phyloP scores from a whole-genome alignment of 2,113 vertebrate genomes.

The Sebastes schlegelii region DNA sequence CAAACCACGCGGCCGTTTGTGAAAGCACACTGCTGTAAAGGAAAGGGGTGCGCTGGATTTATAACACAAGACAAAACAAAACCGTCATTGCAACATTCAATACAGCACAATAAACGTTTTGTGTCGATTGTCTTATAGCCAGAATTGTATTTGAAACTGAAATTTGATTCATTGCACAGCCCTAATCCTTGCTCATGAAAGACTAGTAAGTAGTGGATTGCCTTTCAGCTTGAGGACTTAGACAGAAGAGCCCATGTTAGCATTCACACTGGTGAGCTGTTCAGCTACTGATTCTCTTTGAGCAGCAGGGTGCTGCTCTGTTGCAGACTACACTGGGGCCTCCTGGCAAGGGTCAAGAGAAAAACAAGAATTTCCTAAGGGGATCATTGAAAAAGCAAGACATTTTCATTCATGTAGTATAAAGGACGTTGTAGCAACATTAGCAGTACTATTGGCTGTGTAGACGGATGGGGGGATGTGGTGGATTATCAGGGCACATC shows the following conservation, averaged over 20 bases:
- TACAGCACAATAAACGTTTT: too few relatives aligned
- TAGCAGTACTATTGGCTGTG: not conserved
- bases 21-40: too few relatives aligned
- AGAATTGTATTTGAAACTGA: too few relatives aligned
- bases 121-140: too few relatives aligned
- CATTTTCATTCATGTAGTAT: not conserved
- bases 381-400: not conserved
- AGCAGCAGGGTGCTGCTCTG: conserved; percentile 20
- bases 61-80: too few relatives aligned
- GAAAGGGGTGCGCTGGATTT: too few relatives aligned
- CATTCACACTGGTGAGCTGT: conserved; percentile 3
- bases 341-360: conserved; percentile 9
- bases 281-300: conserved; percentile 2
- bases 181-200: not conserved
- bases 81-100: too few relatives aligned
- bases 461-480: conserved; percentile 37
- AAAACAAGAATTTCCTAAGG: conserved; percentile 24
- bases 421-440: conserved; percentile 22
- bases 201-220: too few relatives aligned
- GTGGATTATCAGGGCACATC: conserved; percentile 50
- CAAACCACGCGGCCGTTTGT: too few relatives aligned
- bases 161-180: too few relatives aligned
- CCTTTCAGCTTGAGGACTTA: not conserved
- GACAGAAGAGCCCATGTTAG: conserved; percentile 1
- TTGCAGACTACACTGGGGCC: conserved; percentile 21